Percentiles rank a stretch among this genome's conserved stretches.
These are phyloP conservation scores for Pygmarrhopalites habei DNA, from an alignment of 1,140 invertebrate species.

Conservation along the genomic window DNA sequence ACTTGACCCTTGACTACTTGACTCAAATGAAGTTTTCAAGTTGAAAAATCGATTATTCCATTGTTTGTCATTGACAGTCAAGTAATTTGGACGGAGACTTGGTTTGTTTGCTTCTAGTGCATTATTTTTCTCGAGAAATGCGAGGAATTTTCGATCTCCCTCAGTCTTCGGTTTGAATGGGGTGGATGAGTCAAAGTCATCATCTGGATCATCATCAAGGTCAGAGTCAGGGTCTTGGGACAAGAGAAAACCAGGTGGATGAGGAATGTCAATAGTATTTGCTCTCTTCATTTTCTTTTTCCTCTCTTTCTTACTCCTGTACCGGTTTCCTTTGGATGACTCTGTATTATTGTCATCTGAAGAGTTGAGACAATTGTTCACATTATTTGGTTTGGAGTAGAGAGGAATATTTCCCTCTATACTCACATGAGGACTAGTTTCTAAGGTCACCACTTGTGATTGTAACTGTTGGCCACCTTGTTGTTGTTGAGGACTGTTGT, in stretches of 20 bases:
- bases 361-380: not conserved
- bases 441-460: not conserved
- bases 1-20: slow-evolving; percentile 32
- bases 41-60: slow-evolving; percentile 75
- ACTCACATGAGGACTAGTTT: not conserved
- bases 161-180: slow-evolving; percentile 71
- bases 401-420: not conserved
- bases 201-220: slow-evolving; percentile 38
- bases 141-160: slow-evolving; percentile 73
- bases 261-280: slow-evolving; percentile 79
- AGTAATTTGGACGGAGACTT: slow-evolving; percentile 40
- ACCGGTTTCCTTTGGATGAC: slow-evolving; percentile 24
- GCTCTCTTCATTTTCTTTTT: slow-evolving; percentile 73
- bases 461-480: not conserved
- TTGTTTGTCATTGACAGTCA: slow-evolving; percentile 47
- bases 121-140: slow-evolving; percentile 66
- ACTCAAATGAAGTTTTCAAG: slow-evolving; percentile 75
- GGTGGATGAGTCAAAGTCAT: slow-evolving; percentile 39
- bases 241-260: slow-evolving; percentile 53
- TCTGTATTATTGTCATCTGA: not conserved
- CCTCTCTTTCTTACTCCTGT: slow-evolving; percentile 47
- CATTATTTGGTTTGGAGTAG: too few relatives aligned
- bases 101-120: slow-evolving; percentile 9
- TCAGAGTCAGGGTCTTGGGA: slow-evolving; percentile 47
- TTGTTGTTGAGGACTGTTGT: slow-evolving; percentile 8